Percentiles rank a stretch among this genome's conserved stretches.
These are phyloP conservation scores for Parambassis ranga DNA, from an alignment of 2,797 vertebrate species.

Conservation along the genomic window DNA sequence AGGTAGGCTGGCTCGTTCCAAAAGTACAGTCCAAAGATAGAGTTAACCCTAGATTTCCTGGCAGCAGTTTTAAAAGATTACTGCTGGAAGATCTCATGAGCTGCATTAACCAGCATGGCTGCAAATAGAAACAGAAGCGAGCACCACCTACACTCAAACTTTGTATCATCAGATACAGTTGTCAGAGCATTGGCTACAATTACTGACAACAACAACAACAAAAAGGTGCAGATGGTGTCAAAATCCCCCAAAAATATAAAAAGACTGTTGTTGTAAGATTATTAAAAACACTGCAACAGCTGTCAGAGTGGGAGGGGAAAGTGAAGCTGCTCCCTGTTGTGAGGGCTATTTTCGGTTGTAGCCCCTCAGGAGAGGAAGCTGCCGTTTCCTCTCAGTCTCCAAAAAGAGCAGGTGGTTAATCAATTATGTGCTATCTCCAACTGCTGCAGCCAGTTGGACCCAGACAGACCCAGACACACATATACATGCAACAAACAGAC, in stretches of 20 bases:
- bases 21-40: neutral
- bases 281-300: constrained; percentile 10
- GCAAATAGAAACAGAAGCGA: neutral
- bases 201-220: neutral
- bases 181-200: neutral
- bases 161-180: neutral
- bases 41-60: neutral
- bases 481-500: constrained; percentile 29
- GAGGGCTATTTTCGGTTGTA: constrained; percentile 45
- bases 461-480: constrained; percentile 29
- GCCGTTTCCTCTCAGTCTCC: constrained; percentile 42
- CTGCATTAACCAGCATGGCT: neutral
- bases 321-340: constrained; percentile 8
- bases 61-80: neutral
- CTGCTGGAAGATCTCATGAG: neutral
- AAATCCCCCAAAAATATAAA: neutral
- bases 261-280: neutral
- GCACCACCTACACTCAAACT: neutral
- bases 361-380: constrained; percentile 39
- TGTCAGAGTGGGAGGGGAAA: neutral
- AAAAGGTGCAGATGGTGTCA: neutral
- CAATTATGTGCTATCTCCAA: constrained; percentile 66
- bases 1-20: neutral
- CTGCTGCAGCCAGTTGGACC: constrained; percentile 49
- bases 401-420: constrained; percentile 71